phyloP scores from a whole-genome alignment of 2,113 vertebrate genomes.

The Erpornis zantholeuca region DNA sequence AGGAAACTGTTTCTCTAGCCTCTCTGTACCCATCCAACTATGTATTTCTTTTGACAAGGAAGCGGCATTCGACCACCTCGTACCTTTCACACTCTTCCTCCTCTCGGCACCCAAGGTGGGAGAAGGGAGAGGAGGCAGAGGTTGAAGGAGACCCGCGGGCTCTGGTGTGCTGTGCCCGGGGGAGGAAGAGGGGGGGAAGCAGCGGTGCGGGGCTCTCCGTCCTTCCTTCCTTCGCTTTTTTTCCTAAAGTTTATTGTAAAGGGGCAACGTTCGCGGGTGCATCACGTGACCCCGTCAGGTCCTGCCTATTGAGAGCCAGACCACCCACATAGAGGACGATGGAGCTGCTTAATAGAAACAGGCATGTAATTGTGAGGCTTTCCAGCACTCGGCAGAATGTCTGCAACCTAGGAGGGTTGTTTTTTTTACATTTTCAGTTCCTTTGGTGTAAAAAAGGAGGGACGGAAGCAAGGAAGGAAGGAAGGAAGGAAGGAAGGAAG shows the following conservation, averaged over 20 bases:
- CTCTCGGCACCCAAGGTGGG: not conserved
- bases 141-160: fast-evolving
- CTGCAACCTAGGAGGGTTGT: slow-evolving; percentile 75
- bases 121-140: not conserved
- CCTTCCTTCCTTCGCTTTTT: slow-evolving; percentile 33
- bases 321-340: slow-evolving; percentile 87
- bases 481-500: too few relatives aligned
- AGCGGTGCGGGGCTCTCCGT: slow-evolving; percentile 5
- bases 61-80: not conserved
- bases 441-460: not conserved
- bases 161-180: not conserved
- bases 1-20: not conserved
- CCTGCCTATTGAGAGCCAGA: slow-evolving; percentile 83
- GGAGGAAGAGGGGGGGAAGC: not conserved
- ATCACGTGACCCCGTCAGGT: slow-evolving; percentile 84
- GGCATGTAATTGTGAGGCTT: slow-evolving; percentile 83
- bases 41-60: not conserved
- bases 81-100: not conserved
- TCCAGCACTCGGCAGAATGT: slow-evolving; percentile 80
- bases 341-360: slow-evolving; percentile 86
- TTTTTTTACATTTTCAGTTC: slow-evolving; percentile 69
- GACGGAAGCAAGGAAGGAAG: not conserved
- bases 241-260: slow-evolving; percentile 72
- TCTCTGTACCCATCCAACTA: not conserved
- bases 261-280: slow-evolving; percentile 63